Percentiles rank a stretch among this genome's conserved stretches.
Conservation (phyloP, 2,888 invertebrate genomes). For the Heteromurus nitidus region DNA sequence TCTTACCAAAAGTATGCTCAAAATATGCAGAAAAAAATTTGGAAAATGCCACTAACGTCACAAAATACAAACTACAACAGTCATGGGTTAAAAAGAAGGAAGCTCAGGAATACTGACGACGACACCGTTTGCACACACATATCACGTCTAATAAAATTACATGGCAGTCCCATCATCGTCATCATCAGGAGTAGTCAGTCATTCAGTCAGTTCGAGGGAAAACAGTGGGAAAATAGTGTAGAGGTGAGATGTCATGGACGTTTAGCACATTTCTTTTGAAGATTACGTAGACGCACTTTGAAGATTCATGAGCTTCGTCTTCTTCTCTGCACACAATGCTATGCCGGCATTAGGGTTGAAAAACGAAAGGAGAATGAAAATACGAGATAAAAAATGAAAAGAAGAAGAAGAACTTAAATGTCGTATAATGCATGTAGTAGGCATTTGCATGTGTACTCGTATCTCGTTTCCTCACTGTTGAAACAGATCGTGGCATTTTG, state of each 20-base stretch:
- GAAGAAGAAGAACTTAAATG: background rate
- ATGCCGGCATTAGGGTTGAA: background rate
- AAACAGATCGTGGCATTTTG: slow-evolving; percentile 6
- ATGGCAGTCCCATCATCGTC: slow-evolving; percentile 44
- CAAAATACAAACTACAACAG: slow-evolving; percentile 10
- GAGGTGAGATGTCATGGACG: slow-evolving; percentile 48
- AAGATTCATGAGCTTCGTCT: too few relatives aligned
- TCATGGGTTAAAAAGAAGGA: slow-evolving; percentile 27
- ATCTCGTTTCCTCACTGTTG: background rate
- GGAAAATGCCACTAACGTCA: slow-evolving; percentile 17
- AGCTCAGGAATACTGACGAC: slow-evolving; percentile 12
- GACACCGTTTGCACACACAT: background rate
- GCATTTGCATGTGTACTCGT: too few relatives aligned
- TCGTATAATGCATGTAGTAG: background rate
- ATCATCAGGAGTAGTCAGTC: slow-evolving; percentile 29
- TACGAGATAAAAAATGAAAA: background rate
- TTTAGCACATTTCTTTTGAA: slow-evolving; percentile 38
- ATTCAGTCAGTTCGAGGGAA: slow-evolving; percentile 27
- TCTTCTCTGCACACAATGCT: background rate
- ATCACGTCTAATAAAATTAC: slow-evolving; percentile 48
- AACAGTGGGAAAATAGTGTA: slow-evolving; percentile 29
- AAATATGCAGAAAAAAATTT: slow-evolving; percentile 37
- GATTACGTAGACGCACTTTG: too few relatives aligned
- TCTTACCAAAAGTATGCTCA: slow-evolving; percentile 29
- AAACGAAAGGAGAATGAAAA: too few relatives aligned